Conservation (phyloP, 1,140 invertebrate genomes). For the Lineus longissimus region DNA sequence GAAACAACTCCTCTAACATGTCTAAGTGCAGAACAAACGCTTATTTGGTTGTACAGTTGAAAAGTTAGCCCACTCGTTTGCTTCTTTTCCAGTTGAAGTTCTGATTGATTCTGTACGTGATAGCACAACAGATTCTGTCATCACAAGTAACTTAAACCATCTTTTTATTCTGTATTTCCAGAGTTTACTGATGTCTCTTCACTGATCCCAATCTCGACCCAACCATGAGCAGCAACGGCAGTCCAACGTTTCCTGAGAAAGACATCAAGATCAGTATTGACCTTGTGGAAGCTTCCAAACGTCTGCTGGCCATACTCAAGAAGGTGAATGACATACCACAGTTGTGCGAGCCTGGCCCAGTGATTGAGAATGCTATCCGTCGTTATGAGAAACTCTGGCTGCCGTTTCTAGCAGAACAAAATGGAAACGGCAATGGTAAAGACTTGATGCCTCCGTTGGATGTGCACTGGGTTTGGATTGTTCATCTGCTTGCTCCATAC, state of each 20-base stretch:
- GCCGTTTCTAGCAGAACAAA: conserved; percentile 45
- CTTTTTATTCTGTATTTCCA: too few species aligned
- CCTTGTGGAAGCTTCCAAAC: conserved; percentile 8
- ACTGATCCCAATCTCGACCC: too few species aligned
- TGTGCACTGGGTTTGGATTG: conserved; percentile 59
- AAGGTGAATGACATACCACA: conserved; percentile 33
- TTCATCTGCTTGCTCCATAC: conserved; percentile 53
- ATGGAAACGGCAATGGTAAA: conserved; percentile 34
- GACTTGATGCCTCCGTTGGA: conserved; percentile 53
- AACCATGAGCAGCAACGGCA: background rate
- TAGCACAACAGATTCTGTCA: too few species aligned
- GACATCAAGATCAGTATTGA: conserved; percentile 19
- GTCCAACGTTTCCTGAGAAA: background rate
- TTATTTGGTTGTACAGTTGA: too few species aligned
- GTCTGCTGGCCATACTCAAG: conserved; percentile 19
- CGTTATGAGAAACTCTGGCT: conserved; percentile 56
- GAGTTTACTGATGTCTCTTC: too few species aligned
- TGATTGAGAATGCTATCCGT: conserved; percentile 48
- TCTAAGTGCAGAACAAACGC: too few species aligned
- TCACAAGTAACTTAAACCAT: too few species aligned
- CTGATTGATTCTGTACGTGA: too few species aligned
- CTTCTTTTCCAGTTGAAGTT: too few species aligned
- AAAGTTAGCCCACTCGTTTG: too few species aligned
- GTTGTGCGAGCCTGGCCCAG: conserved; percentile 27
- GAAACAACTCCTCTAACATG: too few species aligned